Percentiles rank a stretch among this genome's conserved stretches.
These are phyloP conservation scores for Podabrus alpinus DNA, from an alignment of 2,888 invertebrate species.

Conservation along the genomic window DNA sequence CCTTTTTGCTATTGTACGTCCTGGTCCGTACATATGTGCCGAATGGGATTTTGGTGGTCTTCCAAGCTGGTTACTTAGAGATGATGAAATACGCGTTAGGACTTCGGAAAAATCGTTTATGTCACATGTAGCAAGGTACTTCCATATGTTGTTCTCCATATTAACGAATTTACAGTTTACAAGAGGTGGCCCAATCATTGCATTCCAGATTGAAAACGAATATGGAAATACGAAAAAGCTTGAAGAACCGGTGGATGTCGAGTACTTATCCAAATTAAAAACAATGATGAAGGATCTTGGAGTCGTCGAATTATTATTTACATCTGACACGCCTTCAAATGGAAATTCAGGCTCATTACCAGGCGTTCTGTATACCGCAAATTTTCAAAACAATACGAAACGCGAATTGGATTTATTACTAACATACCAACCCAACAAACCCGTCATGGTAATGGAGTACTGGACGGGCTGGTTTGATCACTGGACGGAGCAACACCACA, in stretches of 20 bases:
- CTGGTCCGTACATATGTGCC: constrained; percentile 91
- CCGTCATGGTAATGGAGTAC: constrained; percentile 61
- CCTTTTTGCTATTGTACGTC: constrained; percentile 77
- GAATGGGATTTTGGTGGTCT: constrained; percentile 73
- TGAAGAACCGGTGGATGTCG: constrained; percentile 41
- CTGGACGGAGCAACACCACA: constrained; percentile 53
- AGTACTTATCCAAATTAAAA: constrained; percentile 54
- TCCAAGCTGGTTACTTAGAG: constrained; percentile 43
- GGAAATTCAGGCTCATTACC: constrained; percentile 51
- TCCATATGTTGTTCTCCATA: constrained; percentile 57
- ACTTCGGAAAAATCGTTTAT: constrained; percentile 54
- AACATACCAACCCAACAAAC: constrained; percentile 55
- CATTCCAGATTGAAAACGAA: constrained; percentile 92
- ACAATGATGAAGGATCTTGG: constrained; percentile 48
- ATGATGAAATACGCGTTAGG: constrained; percentile 57
- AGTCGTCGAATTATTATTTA: constrained; percentile 58
- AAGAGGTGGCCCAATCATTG: constrained; percentile 85
- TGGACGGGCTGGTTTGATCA: constrained; percentile 66
- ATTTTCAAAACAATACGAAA: constrained; percentile 57
- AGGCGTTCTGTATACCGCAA: constrained; percentile 58
- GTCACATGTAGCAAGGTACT: constrained; percentile 58
- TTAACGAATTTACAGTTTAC: constrained; percentile 61
- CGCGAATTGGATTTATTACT: constrained; percentile 46
- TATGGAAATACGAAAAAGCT: constrained; percentile 69
- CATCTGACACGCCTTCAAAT: constrained; percentile 56